Base-by-base conservation (phyloP, 2,888 invertebrate genomes). In the Atrina japonica region DNA sequence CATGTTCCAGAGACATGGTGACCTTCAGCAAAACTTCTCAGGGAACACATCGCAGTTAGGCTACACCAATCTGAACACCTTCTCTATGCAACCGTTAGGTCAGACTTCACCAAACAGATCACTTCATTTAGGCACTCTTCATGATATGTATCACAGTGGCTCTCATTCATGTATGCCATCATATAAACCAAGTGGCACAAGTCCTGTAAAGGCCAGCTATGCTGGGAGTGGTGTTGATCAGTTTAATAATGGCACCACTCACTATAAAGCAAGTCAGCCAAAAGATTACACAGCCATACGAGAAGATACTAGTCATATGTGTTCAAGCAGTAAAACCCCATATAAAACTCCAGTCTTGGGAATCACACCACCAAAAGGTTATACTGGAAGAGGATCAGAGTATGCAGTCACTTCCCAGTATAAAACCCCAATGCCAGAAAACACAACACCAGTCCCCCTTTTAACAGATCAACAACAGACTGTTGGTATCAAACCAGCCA, bases 311-410 rank as follows among this genome's bases (percentile, higher is more conserved):
- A 11, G 35, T 35, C 35, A 7, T 11, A 35, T 35, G 11, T 35
- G 35, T 11, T 5, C 35, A 7, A 35, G 11, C 11, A 35, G 11
- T 35, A 16, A 35, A 11, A 56, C 23, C 18, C 16, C 35, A 21
- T 56, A 40, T 23, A 56, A 52, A 29, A 52, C n/a, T 27, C 27
- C 56, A 16, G 16, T 40, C 11, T 14, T 56, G 56, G 40, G 18
- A 18, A 23, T 56, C 11, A 56, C 35, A 40, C 56, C 56, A 18
- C 56, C 56, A 1, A 56, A 56, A 23, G 40, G 56, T 18, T 56
- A 56, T 25, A 56, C 56, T 21, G 56, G 56, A 5, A 40, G 56
- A 18, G 56, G 56, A 23, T 21, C 21, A 23, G 56, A 56, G 56
- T 56, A 40, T 14, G 16, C 9, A 18, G 18, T 23, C 7, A 23